Percentiles rank a stretch among this genome's conserved stretches.
These are phyloP conservation scores for Apis dorsata DNA, from an alignment of 1,140 invertebrate genomes.

Conservation along the genomic window DNA sequence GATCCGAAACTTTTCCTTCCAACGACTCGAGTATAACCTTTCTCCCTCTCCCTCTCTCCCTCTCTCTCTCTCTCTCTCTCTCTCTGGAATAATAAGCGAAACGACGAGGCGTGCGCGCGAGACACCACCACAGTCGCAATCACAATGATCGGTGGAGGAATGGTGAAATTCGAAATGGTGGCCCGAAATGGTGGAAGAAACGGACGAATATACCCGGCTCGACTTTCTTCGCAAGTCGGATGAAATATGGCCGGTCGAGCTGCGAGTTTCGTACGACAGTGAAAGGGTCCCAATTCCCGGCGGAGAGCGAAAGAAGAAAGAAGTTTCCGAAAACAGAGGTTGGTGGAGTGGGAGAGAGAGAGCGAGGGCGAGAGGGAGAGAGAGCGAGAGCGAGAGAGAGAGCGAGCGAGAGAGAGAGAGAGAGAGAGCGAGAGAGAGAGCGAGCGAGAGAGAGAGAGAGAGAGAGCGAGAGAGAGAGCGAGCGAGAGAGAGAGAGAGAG, in stretches of 20 bases:
- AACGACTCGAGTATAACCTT: too few species aligned
- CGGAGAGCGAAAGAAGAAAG: not conserved
- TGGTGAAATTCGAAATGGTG: constrained; percentile 50
- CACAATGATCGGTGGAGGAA: not conserved
- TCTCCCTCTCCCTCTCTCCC: too few species aligned
- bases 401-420: not conserved
- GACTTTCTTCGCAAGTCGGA: constrained; percentile 40
- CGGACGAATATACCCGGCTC: constrained; percentile 26
- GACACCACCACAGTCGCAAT: too few species aligned
- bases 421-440: constrained; percentile 31
- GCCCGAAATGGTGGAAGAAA: not conserved
- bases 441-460: constrained; percentile 21
- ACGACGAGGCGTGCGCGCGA: too few species aligned
- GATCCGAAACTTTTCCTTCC: too few species aligned
- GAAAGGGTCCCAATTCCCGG: constrained; percentile 64
- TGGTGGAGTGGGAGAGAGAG: too few species aligned
- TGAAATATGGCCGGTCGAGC: constrained; percentile 50
- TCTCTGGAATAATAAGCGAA: too few species aligned
- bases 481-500: constrained; percentile 1
- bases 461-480: not conserved
- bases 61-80: too few species aligned
- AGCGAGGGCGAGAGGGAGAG: too few species aligned
- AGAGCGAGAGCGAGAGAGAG: too few species aligned
- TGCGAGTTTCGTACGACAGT: constrained; percentile 59
- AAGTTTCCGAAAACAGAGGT: constrained; percentile 46